Percentiles rank a stretch among this genome's conserved stretches.
phyloP scores from a whole-genome alignment of 2,797 vertebrate genomes.

The Hypotaenidia philippensis region DNA sequence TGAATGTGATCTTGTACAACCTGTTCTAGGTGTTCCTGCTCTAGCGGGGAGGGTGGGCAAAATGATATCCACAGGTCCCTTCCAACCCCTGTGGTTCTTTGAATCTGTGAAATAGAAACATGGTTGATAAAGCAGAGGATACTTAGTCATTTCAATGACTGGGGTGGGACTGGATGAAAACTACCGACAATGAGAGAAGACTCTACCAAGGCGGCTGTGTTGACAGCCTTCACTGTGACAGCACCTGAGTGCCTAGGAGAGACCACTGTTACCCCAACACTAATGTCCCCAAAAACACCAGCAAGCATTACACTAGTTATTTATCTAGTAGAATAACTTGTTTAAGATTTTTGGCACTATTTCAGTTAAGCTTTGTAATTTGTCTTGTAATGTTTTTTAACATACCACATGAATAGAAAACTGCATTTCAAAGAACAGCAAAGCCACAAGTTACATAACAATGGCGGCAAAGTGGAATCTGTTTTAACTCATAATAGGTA shows the following conservation, averaged over 20 bases:
- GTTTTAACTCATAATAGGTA: background rate
- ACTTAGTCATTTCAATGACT: background rate
- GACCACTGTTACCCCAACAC: background rate
- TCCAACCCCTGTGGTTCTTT: too few relatives aligned
- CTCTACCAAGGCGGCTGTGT: background rate
- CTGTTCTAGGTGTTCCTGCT: too few relatives aligned
- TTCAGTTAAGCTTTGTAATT: constrained; percentile 40
- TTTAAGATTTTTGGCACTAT: constrained; percentile 5
- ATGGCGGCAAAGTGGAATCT: background rate
- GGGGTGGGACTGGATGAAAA: background rate
- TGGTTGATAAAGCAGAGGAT: background rate
- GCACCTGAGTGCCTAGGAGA: background rate
- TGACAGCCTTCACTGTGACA: background rate
- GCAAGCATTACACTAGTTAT: background rate
- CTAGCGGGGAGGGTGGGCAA: too few relatives aligned
- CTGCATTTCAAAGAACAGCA: constrained; percentile 39
- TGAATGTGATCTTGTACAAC: too few relatives aligned
- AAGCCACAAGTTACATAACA: constrained; percentile 47
- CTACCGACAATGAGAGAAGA: background rate
- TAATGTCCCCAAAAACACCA: background rate
- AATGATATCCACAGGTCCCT: too few relatives aligned
- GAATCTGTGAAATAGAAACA: background rate
- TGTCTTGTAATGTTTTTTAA: constrained; percentile 19
- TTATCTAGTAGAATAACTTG: background rate
- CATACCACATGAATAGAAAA: constrained; percentile 27